Conservation (phyloP, 2,888 invertebrate genomes). For the Morpho achilles region DNA sequence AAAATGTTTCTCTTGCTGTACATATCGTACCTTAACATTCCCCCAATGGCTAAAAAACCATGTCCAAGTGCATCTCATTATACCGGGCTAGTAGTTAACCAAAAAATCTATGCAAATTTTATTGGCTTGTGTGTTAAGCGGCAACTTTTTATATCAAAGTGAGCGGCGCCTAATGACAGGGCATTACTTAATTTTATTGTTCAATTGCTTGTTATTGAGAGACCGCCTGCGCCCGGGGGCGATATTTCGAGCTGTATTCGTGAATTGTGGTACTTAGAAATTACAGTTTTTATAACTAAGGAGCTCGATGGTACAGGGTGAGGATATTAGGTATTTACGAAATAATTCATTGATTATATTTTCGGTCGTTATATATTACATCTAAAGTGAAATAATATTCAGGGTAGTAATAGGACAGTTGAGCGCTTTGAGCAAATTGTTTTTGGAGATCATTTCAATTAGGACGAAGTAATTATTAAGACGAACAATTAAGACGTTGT, state of each 20-base stretch:
- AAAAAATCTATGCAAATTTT: slow-evolving; percentile 27
- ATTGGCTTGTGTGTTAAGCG: slow-evolving; percentile 26
- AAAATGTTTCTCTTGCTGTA: no score
- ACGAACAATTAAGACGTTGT: no score
- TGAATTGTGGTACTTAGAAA: slow-evolving; percentile 21
- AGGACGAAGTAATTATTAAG: no score
- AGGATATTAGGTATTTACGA: not conserved
- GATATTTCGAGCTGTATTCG: slow-evolving; percentile 22
- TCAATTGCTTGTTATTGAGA: slow-evolving; percentile 37
- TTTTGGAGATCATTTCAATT: no score
- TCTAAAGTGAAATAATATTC: no score
- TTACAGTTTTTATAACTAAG: slow-evolving; percentile 22
- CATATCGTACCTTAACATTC: not conserved
- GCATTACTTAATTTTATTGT: slow-evolving; percentile 36
- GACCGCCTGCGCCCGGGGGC: slow-evolving; percentile 27
- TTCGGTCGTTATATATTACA: no score
- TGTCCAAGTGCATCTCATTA: slow-evolving; percentile 11
- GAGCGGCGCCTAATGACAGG: slow-evolving; percentile 40
- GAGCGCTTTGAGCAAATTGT: no score
- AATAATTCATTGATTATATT: not conserved
- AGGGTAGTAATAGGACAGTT: no score
- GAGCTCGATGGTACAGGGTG: slow-evolving; percentile 14
- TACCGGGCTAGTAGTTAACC: slow-evolving; percentile 16
- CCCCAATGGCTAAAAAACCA: slow-evolving; percentile 8
- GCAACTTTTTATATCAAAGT: slow-evolving; percentile 28